Evolutionary conservation across 2,113 vertebrate species (phyloP).

Genomic region (Thomomys bottae): DNA sequence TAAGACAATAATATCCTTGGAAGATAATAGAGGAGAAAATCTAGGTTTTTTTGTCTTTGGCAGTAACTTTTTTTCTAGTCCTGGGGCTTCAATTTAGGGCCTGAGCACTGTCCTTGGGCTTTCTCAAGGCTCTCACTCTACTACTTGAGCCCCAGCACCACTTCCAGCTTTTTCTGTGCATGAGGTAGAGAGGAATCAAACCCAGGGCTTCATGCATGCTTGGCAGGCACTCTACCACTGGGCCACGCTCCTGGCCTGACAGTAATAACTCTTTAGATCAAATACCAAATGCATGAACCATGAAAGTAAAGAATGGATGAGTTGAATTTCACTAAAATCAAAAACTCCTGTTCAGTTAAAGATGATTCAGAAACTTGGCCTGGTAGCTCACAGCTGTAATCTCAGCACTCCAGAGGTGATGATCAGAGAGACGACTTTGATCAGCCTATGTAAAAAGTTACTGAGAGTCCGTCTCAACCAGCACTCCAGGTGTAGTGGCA

Average conservation of each 20-base stretch:
- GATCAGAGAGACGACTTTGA: background rate
- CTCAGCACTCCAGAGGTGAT: background rate
- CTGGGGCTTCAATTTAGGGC: too few species aligned
- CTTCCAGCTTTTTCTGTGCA: too few species aligned
- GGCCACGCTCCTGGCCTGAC: too few species aligned
- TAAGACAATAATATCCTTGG: background rate
- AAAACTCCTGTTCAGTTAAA: background rate
- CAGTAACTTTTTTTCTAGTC: too few species aligned
- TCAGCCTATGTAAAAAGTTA: background rate
- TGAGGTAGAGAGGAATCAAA: too few species aligned
- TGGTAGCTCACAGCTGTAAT: background rate
- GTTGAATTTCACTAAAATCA: background rate
- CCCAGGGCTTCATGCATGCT: too few species aligned
- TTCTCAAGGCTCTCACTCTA: too few species aligned
- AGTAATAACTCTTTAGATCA: constrained; percentile 15
- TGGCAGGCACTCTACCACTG: too few species aligned
- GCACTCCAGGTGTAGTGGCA: too few species aligned
- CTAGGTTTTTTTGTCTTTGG: background rate
- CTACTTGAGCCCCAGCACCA: too few species aligned
- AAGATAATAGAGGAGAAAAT: background rate
- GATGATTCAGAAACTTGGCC: background rate
- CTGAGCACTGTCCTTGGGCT: too few species aligned
- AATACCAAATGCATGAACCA: background rate
- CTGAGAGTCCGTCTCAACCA: too few species aligned
- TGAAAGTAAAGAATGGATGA: background rate